Percentiles rank a stretch among this genome's conserved stretches.
Evolutionary conservation across 2,888 invertebrate genomes (phyloP).

Genomic region (Ommatoiulus sabulosus): DNA sequence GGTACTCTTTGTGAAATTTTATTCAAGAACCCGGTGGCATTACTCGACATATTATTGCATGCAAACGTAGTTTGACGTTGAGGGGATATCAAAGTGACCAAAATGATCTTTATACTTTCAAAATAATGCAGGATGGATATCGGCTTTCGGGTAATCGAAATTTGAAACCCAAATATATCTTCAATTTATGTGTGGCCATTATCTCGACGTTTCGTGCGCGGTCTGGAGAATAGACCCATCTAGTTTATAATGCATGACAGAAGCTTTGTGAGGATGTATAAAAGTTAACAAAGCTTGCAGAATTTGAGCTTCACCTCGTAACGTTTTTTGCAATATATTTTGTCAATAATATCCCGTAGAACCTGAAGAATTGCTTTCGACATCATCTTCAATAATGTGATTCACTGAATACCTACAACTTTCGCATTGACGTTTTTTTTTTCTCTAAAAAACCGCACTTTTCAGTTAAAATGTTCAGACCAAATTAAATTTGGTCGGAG

Average conservation of each 20-base stretch:
- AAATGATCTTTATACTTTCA: slow-evolving; percentile 3
- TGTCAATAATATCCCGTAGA: too few relatives aligned
- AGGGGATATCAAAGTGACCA: slow-evolving; percentile 8
- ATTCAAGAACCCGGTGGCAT: background rate
- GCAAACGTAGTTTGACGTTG: background rate
- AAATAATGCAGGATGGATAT: background rate
- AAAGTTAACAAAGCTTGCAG: background rate
- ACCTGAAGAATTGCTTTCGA: too few relatives aligned
- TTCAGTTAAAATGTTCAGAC: too few relatives aligned
- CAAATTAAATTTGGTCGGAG: too few relatives aligned
- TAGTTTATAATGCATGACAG: background rate
- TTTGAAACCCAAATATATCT: background rate
- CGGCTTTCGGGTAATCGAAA: background rate
- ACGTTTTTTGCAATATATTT: background rate
- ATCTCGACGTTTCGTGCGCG: background rate
- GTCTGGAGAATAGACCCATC: background rate
- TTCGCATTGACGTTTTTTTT: too few relatives aligned
- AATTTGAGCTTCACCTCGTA: background rate
- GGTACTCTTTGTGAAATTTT: background rate
- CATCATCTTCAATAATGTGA: too few relatives aligned
- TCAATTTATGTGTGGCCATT: background rate
- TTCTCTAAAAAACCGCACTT: too few relatives aligned
- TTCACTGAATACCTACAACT: too few relatives aligned
- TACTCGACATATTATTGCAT: background rate
- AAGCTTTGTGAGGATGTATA: background rate